phyloP scores from a whole-genome alignment of 2,113 vertebrate species.

The Sula dactylatra region DNA sequence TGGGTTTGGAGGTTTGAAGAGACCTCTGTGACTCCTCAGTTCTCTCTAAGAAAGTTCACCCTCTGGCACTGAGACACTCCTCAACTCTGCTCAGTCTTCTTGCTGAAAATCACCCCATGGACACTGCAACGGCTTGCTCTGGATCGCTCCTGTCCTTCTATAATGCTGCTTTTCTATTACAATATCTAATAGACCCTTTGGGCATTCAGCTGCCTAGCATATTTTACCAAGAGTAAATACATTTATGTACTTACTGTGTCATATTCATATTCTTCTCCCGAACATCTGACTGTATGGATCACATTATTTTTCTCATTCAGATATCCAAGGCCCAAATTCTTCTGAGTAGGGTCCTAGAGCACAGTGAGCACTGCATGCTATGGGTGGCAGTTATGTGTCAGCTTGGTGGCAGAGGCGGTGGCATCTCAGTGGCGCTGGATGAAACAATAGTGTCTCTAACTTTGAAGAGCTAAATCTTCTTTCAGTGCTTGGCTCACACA shows the following conservation, averaged over 20 bases:
- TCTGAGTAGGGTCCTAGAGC: neutral
- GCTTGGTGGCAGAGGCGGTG: neutral
- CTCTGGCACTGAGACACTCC: neutral
- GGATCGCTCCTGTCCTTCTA: accelerated
- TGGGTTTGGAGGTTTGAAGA: neutral
- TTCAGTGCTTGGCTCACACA: neutral
- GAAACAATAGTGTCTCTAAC: neutral
- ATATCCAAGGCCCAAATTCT: neutral
- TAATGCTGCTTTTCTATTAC: neutral
- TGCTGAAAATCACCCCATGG: neutral
- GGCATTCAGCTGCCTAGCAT: neutral
- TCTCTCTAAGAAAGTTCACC: neutral
- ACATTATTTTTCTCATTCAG: neutral
- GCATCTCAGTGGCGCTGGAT: neutral
- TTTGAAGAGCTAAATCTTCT: neutral
- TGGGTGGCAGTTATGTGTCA: neutral
- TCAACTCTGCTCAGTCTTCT: neutral
- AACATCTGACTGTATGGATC: neutral
- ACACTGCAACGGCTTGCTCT: neutral
- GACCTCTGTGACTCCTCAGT: neutral
- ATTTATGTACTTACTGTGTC: neutral
- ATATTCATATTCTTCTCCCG: neutral
- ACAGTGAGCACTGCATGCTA: neutral
- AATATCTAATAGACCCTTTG: neutral
- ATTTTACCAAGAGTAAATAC: neutral